phyloP scores from a whole-genome alignment of 2,797 vertebrate genomes.

The Tapera naevia region DNA sequence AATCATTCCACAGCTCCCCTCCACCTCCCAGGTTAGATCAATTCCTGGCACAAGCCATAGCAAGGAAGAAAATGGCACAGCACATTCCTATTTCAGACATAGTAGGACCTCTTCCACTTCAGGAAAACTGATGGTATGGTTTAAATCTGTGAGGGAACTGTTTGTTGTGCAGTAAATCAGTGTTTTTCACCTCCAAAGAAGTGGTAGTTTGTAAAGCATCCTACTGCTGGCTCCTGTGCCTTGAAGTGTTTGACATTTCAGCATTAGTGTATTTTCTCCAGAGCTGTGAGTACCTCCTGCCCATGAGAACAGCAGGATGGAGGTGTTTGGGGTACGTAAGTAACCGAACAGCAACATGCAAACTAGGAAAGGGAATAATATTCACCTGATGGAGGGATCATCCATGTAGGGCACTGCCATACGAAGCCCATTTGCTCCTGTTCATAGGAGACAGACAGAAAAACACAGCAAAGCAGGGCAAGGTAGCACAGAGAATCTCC shows the following conservation, averaged over 20 bases:
- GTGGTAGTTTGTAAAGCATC: neutral
- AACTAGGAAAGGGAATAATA: neutral
- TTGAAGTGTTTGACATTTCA: neutral
- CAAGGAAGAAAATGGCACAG: neutral
- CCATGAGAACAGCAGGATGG: fast-evolving
- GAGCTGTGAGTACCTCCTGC: neutral
- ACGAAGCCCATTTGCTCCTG: neutral
- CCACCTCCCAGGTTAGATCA: neutral
- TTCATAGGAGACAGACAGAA: neutral
- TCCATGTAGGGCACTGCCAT: neutral
- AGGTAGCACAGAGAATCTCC: neutral
- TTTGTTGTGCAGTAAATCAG: fast-evolving
- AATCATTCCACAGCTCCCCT: neutral
- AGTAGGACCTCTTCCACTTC: neutral
- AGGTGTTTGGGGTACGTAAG: neutral
- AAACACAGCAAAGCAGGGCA: neutral
- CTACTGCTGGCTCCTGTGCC: neutral
- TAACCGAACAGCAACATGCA: neutral
- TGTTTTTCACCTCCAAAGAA: neutral
- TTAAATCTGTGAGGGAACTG: neutral
- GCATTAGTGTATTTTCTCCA: neutral
- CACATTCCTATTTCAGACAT: fast-evolving
- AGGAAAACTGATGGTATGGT: neutral
- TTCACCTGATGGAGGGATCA: neutral
- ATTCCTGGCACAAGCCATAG: neutral